Percentiles rank a stretch among this genome's conserved stretches.
Evolutionary conservation across 2,113 vertebrate genomes (phyloP).

Genomic region (cat (Felis catus)): DNA sequence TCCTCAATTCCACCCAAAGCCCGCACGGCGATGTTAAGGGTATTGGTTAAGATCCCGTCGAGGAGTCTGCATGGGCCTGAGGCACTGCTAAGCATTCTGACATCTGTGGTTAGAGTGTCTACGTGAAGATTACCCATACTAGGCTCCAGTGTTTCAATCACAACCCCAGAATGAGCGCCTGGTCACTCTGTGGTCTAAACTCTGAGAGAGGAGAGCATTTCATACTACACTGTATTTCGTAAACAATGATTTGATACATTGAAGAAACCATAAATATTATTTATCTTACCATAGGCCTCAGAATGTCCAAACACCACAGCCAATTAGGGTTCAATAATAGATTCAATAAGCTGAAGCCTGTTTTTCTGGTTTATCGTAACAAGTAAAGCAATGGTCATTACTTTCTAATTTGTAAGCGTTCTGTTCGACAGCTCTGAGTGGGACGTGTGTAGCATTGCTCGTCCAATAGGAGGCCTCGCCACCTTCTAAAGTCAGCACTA

Average conservation of each 20-base stretch:
- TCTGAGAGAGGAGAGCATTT: constrained; percentile 74
- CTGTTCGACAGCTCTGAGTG: constrained; percentile 64
- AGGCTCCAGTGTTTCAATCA: constrained; percentile 72
- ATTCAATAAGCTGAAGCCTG: constrained; percentile 65
- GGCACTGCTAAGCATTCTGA: constrained; percentile 75
- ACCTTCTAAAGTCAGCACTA: constrained; percentile 70
- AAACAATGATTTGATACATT: constrained; percentile 78
- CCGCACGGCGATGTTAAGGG: constrained; percentile 36
- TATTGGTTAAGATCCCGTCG: constrained; percentile 62
- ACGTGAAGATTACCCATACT: constrained; percentile 65
- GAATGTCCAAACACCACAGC: constrained; percentile 64
- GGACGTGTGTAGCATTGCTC: constrained; percentile 69
- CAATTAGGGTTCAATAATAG: constrained; percentile 76
- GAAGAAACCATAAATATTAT: constrained; percentile 73
- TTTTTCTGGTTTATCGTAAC: constrained; percentile 69
- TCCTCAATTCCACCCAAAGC: constrained; percentile 58
- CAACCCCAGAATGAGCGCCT: constrained; percentile 72
- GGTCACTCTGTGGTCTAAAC: constrained; percentile 72
- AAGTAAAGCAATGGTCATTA: constrained; percentile 64
- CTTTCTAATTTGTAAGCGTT: constrained; percentile 76
- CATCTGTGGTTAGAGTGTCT: constrained; percentile 73
- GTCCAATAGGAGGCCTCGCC: constrained; percentile 72
- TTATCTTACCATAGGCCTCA: constrained; percentile 75
- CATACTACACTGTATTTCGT: constrained; percentile 69
- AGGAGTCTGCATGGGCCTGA: constrained; percentile 54